Evolutionary conservation across 2,113 vertebrate species (phyloP).

Genomic region (Triplophysa tibetana): DNA sequence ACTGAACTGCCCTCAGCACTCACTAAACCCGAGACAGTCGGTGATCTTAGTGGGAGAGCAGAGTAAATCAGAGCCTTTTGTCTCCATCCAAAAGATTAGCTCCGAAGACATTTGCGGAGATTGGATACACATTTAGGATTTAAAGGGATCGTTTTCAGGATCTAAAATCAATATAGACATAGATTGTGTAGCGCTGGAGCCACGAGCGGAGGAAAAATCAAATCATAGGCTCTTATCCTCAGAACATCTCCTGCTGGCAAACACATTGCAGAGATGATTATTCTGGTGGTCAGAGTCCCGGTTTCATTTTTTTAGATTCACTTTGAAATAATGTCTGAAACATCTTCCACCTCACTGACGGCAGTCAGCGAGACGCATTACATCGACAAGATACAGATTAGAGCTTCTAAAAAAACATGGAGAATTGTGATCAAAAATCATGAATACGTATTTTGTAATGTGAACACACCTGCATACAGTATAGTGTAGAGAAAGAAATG

Average conservation of each 20-base stretch:
- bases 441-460: background rate
- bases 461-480: too few relatives aligned
- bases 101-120: constrained; percentile 60
- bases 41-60: constrained; percentile 44
- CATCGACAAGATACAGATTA: background rate
- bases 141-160: constrained; percentile 58
- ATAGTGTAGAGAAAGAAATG: too few relatives aligned
- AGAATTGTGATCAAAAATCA: constrained; percentile 12
- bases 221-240: constrained; percentile 32
- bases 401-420: background rate
- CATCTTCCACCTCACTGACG: background rate
- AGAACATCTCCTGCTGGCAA: constrained; percentile 20
- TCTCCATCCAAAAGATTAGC: constrained; percentile 67
- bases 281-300: constrained; percentile 23
- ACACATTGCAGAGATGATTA: constrained; percentile 28
- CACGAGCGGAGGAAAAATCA: constrained; percentile 46
- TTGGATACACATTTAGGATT: constrained; percentile 62
- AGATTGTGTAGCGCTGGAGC: constrained; percentile 55
- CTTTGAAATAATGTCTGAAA: constrained; percentile 22
- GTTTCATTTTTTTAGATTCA: constrained; percentile 30
- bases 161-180: constrained; percentile 67
- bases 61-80: constrained; percentile 56
- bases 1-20: constrained; percentile 51
- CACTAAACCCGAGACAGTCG: constrained; percentile 55
- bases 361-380: background rate